phyloP scores from a whole-genome alignment of 2,113 vertebrate genomes.

The Oreochromis spilurus region DNA sequence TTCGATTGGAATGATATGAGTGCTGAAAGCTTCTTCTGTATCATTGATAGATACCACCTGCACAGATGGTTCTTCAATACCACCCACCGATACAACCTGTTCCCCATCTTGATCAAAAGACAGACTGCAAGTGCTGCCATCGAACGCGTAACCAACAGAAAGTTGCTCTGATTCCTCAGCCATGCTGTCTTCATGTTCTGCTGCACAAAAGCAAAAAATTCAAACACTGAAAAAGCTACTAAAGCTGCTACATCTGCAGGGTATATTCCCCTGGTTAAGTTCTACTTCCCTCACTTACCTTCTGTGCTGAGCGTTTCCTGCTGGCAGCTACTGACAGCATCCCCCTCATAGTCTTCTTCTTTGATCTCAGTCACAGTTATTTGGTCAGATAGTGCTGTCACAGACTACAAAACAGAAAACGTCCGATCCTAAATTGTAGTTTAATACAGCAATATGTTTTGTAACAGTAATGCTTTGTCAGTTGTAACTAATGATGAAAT shows the following conservation, averaged over 20 bases:
- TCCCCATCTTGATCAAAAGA: slow-evolving; percentile 10
- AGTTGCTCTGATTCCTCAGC: not conserved
- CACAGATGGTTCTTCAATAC: not conserved
- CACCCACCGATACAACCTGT: not conserved
- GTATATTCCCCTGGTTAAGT: not conserved
- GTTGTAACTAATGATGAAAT: not conserved
- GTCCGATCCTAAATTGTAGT: not conserved
- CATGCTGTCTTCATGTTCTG: not conserved
- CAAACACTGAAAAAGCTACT: not conserved
- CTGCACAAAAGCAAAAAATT: not conserved
- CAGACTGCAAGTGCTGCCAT: not conserved
- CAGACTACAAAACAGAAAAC: slow-evolving; percentile 7
- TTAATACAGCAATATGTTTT: not conserved
- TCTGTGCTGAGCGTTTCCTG: not conserved
- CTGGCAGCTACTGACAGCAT: not conserved
- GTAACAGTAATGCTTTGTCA: not conserved
- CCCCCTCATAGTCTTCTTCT: slow-evolving; percentile 30
- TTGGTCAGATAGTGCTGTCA: not conserved
- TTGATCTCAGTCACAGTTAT: slow-evolving; percentile 28
- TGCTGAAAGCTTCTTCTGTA: slow-evolving; percentile 34
- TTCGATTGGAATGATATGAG: slow-evolving; percentile 56
- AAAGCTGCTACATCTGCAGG: not conserved
- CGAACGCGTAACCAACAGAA: not conserved
- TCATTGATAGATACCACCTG: slow-evolving; percentile 20
- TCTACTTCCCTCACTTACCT: not conserved